Base-by-base conservation (phyloP, 1,140 invertebrate species). In the Cotesia glomerata region DNA sequence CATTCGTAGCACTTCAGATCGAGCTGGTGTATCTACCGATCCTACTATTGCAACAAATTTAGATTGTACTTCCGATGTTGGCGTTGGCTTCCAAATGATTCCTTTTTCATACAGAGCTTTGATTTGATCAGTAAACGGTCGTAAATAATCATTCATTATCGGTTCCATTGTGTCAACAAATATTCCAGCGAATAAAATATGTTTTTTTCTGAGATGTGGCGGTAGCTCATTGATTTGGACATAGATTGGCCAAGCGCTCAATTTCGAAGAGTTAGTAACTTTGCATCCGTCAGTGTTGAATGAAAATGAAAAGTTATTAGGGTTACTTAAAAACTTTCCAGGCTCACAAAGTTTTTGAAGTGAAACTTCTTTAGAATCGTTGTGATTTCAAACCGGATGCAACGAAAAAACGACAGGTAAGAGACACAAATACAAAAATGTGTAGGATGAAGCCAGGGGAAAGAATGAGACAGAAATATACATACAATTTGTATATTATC, bases 201-300 rank as follows among this genome's bases (percentile, higher is more conserved):
- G 13, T 39, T 59, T 69, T 16, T 39, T 35, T 4, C 68, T 16
- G 4, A 35, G 8, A 0, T 39, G 51, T 16, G 68, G 68, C 7
- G 68, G 18, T n/a, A 69, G 3, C 35, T 69, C 68, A 69, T 69
- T 69, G 13, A 69, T 69, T 59, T 69, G 68, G 14, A 69, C 13
- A 54, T 58, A 69, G 11, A 69, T 39, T 13, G 68, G 68, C 66
- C 66, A 68, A 5, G 66, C 45, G 11, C 45, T 68, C 3, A 45
- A 35, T 16, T n/a, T 9, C 3, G 39, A 9, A 0, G 36, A 51
- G 14, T 68, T n/a, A 5, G 45, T 11, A 7, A 68, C 49, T 18
- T 68, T 52, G 32, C 45, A 49, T 11, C 66, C 66, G 26, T 68
- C 66, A 9, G 66, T 52, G 14, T 54, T 52, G 11, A 68, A 26